These are phyloP conservation scores for Nymphalis c-album DNA, from an alignment of 2,888 invertebrate species.

Conservation along the genomic window DNA sequence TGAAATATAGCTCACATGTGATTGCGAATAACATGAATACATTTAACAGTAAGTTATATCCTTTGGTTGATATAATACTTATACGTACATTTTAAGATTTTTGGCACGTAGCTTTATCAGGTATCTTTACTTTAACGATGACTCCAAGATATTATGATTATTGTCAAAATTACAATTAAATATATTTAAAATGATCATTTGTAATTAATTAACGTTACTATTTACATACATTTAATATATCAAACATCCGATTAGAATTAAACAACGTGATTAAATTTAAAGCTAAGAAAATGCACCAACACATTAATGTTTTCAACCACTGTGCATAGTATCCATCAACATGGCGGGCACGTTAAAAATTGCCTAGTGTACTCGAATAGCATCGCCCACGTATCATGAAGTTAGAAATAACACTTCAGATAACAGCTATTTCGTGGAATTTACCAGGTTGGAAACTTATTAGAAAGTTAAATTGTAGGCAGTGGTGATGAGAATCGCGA, in stretches of 20 bases:
- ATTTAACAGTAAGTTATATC: not conserved
- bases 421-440: not conserved
- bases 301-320: constrained; percentile 29
- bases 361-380: not conserved
- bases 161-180: constrained; percentile 38
- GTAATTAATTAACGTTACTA: constrained; percentile 5
- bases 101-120: constrained; percentile 49
- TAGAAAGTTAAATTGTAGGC: constrained; percentile 20
- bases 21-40: not conserved
- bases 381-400: not conserved
- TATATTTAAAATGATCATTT: constrained; percentile 8
- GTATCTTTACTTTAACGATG: constrained; percentile 34
- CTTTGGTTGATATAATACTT: constrained; percentile 1
- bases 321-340: not conserved
- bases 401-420: not conserved
- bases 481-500: constrained; percentile 46
- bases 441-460: not conserved
- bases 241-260: constrained; percentile 27
- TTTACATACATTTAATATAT: constrained; percentile 20
- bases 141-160: constrained; percentile 39
- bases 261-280: constrained; percentile 28
- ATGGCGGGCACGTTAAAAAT: not conserved
- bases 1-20: not conserved
- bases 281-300: constrained; percentile 41
- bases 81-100: constrained; percentile 35